These are phyloP conservation scores for Triops cancriformis DNA, from an alignment of 1,140 invertebrate species.

Conservation along the genomic window DNA sequence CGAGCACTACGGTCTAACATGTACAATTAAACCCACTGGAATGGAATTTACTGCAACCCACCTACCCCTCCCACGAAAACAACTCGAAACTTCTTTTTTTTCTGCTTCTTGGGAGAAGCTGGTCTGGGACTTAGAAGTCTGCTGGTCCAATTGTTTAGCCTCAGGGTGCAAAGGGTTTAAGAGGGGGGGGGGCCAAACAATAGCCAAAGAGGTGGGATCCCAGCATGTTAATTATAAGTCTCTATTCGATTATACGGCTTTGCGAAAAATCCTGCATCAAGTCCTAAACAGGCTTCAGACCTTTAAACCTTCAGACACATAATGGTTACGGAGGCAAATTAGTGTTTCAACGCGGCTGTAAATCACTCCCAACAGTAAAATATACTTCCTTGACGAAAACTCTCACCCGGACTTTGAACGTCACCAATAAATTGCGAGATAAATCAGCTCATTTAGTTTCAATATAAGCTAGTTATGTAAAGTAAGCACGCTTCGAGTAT, in stretches of 20 bases:
- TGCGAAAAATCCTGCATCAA: conserved; percentile 4
- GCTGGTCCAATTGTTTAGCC: too few relatives aligned
- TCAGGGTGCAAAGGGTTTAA: too few relatives aligned
- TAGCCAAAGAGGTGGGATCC: not conserved
- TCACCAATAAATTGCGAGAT: too few relatives aligned
- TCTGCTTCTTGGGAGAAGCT: not conserved
- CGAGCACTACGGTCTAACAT: conserved; percentile 1
- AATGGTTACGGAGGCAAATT: conserved; percentile 6
- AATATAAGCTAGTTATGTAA: too few relatives aligned
- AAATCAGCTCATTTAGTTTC: too few relatives aligned
- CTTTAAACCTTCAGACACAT: not conserved
- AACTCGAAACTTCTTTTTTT: not conserved
- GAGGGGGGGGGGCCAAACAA: not conserved
- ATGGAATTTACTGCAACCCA: conserved; percentile 5
- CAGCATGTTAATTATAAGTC: not conserved
- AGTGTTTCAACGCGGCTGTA: conserved; percentile 5
- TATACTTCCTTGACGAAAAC: not conserved
- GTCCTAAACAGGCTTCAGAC: not conserved
- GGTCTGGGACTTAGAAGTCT: too few relatives aligned
- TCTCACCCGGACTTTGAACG: too few relatives aligned
- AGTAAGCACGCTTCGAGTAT: too few relatives aligned
- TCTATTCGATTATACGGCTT: not conserved
- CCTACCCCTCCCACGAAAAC: conserved; percentile 2
- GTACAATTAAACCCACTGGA: not conserved
- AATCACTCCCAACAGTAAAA: not conserved